Evolutionary conservation across 2,113 vertebrate genomes (phyloP), one percentile per base, ranked within the genome.

Genomic region (Oenanthe melanoleuca): DNA sequence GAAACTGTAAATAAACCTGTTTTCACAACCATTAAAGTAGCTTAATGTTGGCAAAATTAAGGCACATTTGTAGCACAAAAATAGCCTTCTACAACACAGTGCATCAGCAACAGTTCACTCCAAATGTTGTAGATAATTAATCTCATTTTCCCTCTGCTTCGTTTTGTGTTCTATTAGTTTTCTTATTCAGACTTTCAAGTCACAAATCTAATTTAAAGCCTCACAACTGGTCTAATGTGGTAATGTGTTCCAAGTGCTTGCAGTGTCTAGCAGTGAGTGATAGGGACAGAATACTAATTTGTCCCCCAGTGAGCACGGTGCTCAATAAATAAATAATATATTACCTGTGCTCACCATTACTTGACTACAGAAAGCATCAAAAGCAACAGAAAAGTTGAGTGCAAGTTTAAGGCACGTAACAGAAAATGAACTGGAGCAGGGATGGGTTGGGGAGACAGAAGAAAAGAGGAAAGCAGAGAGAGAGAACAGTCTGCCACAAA

Each of bases 121-220:
- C 89, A 97, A 97, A 96, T 97, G 84, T 96, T 97, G 89, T 88
- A 97, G 96, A 97, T 97, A 97, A 98, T 98, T 98, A 98, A 98
- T 98, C 96, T 97, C 95, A 97, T 97, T 97, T 97, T 96, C 95
- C 93, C 72, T 77, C 84, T 97, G 94, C 96, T 98, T 98, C 93
- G 95, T 97, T 98, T 97, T 98, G 95, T 97, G 90, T 98, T 98
- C 96, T 97, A 96, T 98, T 98, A 97, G 93, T 96, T 98, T 98
- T 97, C 97, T 98, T 98, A 98, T 98, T 98, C 97, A 98, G 98
- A 98, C 97, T 98, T 98, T 96, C 97, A 98, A 97, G 97, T 97
- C 98, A 98, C 97, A 98, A 98, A 98, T 98, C 97, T 98, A 97
- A 98, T 98, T 98, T 97, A 97, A 97, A 98, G 96, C 93, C 93